These are phyloP conservation scores for Rhyacophila evoluta DNA, from an alignment of 2,888 invertebrate genomes.

Conservation along the genomic window DNA sequence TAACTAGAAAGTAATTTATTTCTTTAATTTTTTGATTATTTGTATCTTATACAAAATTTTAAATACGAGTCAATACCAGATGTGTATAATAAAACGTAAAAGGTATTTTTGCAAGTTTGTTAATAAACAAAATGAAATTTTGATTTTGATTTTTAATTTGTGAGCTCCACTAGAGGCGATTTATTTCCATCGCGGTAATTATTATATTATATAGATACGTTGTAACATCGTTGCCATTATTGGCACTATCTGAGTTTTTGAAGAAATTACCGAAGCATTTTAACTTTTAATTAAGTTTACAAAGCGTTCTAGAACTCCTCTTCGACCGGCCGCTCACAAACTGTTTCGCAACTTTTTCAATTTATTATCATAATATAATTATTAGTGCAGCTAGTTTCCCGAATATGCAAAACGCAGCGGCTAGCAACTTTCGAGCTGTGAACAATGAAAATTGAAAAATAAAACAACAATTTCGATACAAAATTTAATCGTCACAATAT, in stretches of 20 bases:
- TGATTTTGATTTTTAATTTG: too few species aligned
- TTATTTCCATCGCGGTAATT: neutral
- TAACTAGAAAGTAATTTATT: too few species aligned
- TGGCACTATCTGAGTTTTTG: slow-evolving; percentile 8
- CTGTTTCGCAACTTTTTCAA: slow-evolving; percentile 35
- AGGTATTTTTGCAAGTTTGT: too few species aligned
- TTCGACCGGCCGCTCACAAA: neutral
- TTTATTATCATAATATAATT: slow-evolving; percentile 36
- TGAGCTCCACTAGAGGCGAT: too few species aligned
- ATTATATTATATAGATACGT: neutral
- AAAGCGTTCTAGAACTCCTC: neutral
- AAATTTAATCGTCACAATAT: too few species aligned
- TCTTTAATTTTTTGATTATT: too few species aligned
- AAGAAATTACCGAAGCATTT: slow-evolving; percentile 23
- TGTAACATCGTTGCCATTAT: neutral
- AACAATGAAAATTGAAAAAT: too few species aligned
- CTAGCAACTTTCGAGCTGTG: slow-evolving; percentile 7
- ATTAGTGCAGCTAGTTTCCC: slow-evolving; percentile 22
- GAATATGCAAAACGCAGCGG: slow-evolving; percentile 5
- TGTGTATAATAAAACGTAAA: too few species aligned
- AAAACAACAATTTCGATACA: too few species aligned
- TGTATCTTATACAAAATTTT: too few species aligned
- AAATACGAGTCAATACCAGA: too few species aligned
- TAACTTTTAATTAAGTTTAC: slow-evolving; percentile 40
- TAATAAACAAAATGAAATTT: too few species aligned